Evolutionary conservation across 1,140 invertebrate species (phyloP).

Genomic region (Listronotus bonariensis): DNA sequence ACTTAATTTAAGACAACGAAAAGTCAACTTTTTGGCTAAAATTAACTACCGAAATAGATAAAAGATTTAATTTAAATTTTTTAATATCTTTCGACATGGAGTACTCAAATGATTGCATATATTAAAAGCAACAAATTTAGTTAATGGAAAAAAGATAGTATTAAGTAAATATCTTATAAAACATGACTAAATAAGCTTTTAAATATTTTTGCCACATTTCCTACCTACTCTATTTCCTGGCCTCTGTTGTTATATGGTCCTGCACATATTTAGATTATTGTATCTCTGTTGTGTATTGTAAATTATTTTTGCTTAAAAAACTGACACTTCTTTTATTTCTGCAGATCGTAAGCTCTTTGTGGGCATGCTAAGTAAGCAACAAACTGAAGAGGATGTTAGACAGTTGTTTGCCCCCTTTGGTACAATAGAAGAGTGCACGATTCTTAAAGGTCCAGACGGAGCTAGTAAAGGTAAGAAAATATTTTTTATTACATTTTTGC

Average conservation of each 20-base stretch:
- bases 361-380: constrained; percentile 99
- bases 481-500: background rate
- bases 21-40: no score
- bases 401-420: constrained; percentile 96
- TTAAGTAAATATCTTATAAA: no score
- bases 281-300: background rate
- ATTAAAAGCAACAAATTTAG: background rate
- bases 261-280: constrained; percentile 24
- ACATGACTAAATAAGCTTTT: no score
- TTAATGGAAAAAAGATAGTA: no score
- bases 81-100: no score
- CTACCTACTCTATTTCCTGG: no score
- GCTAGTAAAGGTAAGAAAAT: constrained; percentile 85
- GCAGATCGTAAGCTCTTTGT: constrained; percentile 98
- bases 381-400: constrained; percentile 97
- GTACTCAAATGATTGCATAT: no score
- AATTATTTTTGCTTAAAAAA: no score
- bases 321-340: constrained; percentile 36
- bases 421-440: constrained; percentile 98
- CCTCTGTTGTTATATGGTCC: constrained; percentile 16
- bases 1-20: no score
- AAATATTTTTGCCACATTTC: no score
- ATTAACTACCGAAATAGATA: no score
- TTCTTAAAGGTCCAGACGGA: constrained; percentile 95
- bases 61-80: no score